These are phyloP conservation scores for Antedon mediterranea DNA, from an alignment of 53 echinoderm and acorn worm genomes.

Conservation along the genomic window DNA sequence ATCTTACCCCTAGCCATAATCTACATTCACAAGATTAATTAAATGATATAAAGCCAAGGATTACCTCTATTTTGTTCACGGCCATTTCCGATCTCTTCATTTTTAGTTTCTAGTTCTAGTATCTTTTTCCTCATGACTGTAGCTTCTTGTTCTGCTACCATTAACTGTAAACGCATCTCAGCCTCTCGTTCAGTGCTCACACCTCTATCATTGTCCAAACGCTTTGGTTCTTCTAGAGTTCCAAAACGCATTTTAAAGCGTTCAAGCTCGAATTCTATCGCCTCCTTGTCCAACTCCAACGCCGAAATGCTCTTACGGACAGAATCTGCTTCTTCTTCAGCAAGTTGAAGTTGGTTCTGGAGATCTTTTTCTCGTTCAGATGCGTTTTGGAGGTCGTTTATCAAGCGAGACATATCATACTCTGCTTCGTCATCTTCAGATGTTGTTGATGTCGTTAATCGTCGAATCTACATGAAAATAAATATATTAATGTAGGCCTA, in stretches of 20 bases:
- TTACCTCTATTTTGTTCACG: conserved; percentile 17
- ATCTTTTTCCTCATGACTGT: conserved; percentile 84
- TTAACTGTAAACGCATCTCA: conserved; percentile 86
- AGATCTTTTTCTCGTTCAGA: conserved; percentile 86
- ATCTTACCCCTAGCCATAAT: not conserved
- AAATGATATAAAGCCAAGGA: not conserved
- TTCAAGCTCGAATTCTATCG: conserved; percentile 87
- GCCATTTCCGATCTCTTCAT: conserved; percentile 70
- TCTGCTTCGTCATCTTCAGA: conserved; percentile 50
- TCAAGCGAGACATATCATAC: conserved; percentile 69
- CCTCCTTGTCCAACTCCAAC: conserved; percentile 76
- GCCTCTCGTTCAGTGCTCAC: conserved; percentile 90
- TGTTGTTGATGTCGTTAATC: conserved; percentile 51
- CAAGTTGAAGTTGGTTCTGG: conserved; percentile 81
- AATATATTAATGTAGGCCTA: not conserved
- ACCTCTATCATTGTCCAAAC: conserved; percentile 47
- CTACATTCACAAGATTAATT: not conserved
- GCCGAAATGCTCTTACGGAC: conserved; percentile 56
- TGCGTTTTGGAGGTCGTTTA: conserved; percentile 80
- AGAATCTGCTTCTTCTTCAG: conserved; percentile 78
- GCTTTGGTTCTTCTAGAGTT: conserved; percentile 79
- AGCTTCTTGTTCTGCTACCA: conserved; percentile 86
- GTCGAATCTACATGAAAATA: conserved; percentile 41
- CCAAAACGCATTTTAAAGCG: conserved; percentile 95
- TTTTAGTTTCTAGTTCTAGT: conserved; percentile 60